Percentiles rank a stretch among this genome's conserved stretches.
Evolutionary conservation across 2,113 vertebrate species (phyloP).

Genomic region (Nibea coibor): DNA sequence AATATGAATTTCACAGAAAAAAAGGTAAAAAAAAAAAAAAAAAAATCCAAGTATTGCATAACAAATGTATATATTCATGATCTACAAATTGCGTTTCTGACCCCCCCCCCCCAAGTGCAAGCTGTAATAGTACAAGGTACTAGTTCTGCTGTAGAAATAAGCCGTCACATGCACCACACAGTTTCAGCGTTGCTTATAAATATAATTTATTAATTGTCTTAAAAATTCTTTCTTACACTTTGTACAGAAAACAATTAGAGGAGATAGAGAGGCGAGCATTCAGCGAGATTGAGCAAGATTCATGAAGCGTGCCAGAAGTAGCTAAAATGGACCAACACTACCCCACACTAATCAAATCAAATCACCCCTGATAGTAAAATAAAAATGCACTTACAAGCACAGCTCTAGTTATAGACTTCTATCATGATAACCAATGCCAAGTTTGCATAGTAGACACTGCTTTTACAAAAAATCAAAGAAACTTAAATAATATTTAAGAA

Average conservation of each 20-base stretch:
- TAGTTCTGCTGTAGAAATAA: conserved; percentile 55
- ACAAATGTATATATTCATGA: conserved; percentile 10
- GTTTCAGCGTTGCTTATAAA: conserved; percentile 94
- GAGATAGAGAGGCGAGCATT: conserved; percentile 89
- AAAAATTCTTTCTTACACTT: conserved; percentile 99
- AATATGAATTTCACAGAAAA: conserved; percentile 28
- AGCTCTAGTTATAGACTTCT: conserved; percentile 82
- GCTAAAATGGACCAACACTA: conserved; percentile 85
- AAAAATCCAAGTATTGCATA: background rate
- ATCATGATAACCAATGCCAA: conserved; percentile 87
- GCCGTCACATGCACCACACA: conserved; percentile 17
- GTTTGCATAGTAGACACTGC: conserved; percentile 98
- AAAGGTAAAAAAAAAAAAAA: background rate
- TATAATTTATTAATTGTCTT: conserved; percentile 99
- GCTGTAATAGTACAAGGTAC: background rate
- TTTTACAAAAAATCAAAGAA: conserved; percentile 80
- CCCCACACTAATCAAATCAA: conserved; percentile 82
- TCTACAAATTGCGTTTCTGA: conserved; percentile 3
- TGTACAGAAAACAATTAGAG: conserved; percentile 90
- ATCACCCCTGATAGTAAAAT: conserved; percentile 74
- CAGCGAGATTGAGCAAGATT: conserved; percentile 85
- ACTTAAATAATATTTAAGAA: conserved; percentile 56
- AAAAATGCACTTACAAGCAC: conserved; percentile 86
- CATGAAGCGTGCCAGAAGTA: conserved; percentile 87
- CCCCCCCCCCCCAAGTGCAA: background rate